These are phyloP conservation scores for Sclerurus mexicanus DNA, from an alignment of 2,113 vertebrate genomes.

Conservation along the genomic window DNA sequence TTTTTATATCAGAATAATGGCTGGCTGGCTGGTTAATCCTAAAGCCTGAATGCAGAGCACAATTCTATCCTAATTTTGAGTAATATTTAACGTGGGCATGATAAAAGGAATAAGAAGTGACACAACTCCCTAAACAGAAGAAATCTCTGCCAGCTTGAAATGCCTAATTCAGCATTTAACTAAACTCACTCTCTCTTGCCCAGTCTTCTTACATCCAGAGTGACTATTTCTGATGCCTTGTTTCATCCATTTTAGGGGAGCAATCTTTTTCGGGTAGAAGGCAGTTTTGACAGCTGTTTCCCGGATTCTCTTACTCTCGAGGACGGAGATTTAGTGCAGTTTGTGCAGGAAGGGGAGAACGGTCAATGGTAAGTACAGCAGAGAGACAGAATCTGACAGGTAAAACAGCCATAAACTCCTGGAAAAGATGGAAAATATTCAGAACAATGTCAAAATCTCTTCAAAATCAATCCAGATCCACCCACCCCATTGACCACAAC, in stretches of 20 bases:
- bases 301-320: slow-evolving; percentile 71
- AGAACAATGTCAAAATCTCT: neutral
- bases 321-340: slow-evolving; percentile 77
- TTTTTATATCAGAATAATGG: neutral
- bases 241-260: slow-evolving; percentile 59
- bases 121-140: neutral
- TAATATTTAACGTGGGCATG: neutral
- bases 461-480: neutral
- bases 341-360: slow-evolving; percentile 82
- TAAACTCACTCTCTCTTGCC: neutral
- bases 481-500: neutral
- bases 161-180: neutral
- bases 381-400: neutral
- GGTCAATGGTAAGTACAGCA: slow-evolving; percentile 83
- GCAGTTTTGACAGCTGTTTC: slow-evolving; percentile 76
- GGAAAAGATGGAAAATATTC: neutral
- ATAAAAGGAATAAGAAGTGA: neutral
- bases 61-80: neutral
- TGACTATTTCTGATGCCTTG: neutral
- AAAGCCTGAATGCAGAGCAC: neutral
- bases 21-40: neutral
- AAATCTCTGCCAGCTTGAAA: neutral
- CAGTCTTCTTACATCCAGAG: neutral
- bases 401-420: neutral
- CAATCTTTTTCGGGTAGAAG: slow-evolving; percentile 80